These are phyloP conservation scores for Sebastes fasciatus DNA, from an alignment of 2,113 vertebrate genomes.

Conservation along the genomic window DNA sequence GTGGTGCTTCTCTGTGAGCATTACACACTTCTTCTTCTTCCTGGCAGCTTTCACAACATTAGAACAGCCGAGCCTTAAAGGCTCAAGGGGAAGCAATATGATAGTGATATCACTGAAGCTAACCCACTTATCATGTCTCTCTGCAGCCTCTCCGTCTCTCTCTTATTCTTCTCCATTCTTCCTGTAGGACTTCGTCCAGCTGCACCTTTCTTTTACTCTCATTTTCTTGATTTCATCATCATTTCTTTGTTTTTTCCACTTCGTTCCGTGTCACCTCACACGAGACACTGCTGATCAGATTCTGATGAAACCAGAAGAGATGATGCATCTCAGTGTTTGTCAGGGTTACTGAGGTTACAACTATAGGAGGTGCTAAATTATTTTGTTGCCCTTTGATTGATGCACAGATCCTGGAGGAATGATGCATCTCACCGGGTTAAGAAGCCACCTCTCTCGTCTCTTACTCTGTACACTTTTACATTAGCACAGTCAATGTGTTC, in stretches of 20 bases:
- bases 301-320: not conserved
- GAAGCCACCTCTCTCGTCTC: too few relatives aligned
- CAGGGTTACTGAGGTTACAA: too few relatives aligned
- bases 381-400: too few relatives aligned
- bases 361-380: too few relatives aligned
- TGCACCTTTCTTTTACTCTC: conserved; percentile 5
- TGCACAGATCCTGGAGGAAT: too few relatives aligned
- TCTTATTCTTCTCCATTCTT: not conserved
- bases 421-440: too few relatives aligned
- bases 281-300: not conserved
- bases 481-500: too few relatives aligned
- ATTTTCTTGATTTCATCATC: conserved; percentile 17
- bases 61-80: not conserved
- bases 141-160: not conserved
- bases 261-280: not conserved
- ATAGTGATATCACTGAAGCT: conserved; percentile 11
- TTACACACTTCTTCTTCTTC: conserved; percentile 4
- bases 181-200: not conserved
- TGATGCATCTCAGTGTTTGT: too few relatives aligned
- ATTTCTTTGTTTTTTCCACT: not conserved
- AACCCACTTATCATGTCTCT: conserved; percentile 10
- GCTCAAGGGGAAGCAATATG: conserved; percentile 20
- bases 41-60: conserved; percentile 24
- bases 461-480: too few relatives aligned
- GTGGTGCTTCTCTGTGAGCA: conserved; percentile 2